Base-by-base conservation (phyloP, 2,113 vertebrate species). In the Ceyx melanurus region DNA sequence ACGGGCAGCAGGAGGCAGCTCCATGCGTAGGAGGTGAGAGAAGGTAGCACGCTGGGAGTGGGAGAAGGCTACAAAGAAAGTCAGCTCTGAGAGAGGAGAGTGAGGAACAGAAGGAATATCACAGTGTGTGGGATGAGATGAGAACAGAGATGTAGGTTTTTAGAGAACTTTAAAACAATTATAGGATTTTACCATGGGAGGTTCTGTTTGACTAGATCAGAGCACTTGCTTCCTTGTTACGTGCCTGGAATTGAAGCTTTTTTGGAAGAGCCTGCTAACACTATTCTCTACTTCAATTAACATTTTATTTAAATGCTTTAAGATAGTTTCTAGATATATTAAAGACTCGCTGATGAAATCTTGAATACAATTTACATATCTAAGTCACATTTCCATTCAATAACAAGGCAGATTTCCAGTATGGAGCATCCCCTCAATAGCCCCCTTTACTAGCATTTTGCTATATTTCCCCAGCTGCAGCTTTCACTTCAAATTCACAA, bases 151-250 rank as follows among this genome's bases (percentile, higher is more conserved):
- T 96, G 94, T 96, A 96, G 96, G 92, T 91, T 96, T 96, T 91
- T 71, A 81, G 93, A 94, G 91, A 96, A 94, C 87, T 95, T 96
- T 96, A 91, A 96, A 96, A 96, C 96, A 96, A 96, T 96, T 94
- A 95, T 89, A 94, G 94, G 94, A 83, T 96, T 96, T 95, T 95
- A 91, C 91, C 95, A 93, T 57, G 87, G 94, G 94, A 95, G 89
- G 95, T 94, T 96, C 94, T 96, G 88, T 96, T 95, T 95, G 94
- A 95, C 91, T 93, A 93, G 86, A 95, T 96, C 95, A 94, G 83
- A 95, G 78, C 4, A 3, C 48, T 92, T 74, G 87, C 91, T 96
- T 95, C 91, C 95, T 82, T 22, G 56, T 91, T 96, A 95, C 45
- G 56, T 93, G 89, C 91, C 72, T 94, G 35, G 87, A 95, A 95